Base-by-base conservation (phyloP, 2,113 vertebrate genomes). In the Trichechus manatus region DNA sequence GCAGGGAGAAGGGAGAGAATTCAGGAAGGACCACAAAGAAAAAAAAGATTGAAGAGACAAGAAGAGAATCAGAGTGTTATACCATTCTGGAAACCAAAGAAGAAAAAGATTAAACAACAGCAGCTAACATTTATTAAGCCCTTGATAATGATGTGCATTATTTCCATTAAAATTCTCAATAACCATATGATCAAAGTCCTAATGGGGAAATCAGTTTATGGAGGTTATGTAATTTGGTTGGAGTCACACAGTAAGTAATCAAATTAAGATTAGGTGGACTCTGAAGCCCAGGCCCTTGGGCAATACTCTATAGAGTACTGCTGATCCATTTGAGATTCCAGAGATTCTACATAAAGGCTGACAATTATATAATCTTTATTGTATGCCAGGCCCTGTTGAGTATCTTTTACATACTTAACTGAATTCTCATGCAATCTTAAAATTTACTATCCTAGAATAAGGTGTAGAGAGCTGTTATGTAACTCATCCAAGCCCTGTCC, bases 131-230 rank as follows among this genome's bases (percentile, higher is more conserved):
- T 93, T 63, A 68, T 27, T 27, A 81, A 79, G 25, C 29, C 39
- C 50, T 86, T 50, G 78, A 56, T 86, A 53, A 61, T 36, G 19
- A n/a, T 10, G 10, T 47, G 47, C 50, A n/a, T 81, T 92, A n/a
- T 74, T 92, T 90, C 89, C 20, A 68, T 72, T 80, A 42, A 77
- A 94, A 47, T 59, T 88, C 74, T 75, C 85, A 64, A 33, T 72
- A 56, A 36, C 53, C 0, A 5, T 33, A 33, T 17, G n/a, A 77
- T 31, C 31, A 15, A 87, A 56, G 9, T 64, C n/a, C 6, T 80
- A 47, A 89, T 72, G 42, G 80, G 56, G 63, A 86, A 87, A 83
- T 9, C 29, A 39, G 36, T 27, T 39, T 59, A 66, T 9, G 19
- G 42, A 81, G 22, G 61, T 89, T 74, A 66, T 6, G 6, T 56